Evolutionary conservation across 2,113 vertebrate species (phyloP).

Genomic region (Chloropsis hardwickii): DNA sequence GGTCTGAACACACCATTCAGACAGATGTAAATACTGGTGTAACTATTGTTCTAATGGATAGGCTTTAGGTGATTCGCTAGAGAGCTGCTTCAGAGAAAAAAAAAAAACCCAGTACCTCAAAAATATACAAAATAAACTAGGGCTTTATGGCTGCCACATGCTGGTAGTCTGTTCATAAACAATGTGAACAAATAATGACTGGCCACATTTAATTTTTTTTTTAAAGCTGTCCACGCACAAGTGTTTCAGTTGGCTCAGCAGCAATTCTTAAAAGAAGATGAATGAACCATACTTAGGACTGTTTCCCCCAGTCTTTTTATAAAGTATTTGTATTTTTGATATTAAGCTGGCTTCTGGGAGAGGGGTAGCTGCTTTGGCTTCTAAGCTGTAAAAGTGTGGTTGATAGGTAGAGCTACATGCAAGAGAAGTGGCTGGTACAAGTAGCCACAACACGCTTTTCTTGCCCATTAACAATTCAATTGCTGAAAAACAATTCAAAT

Average conservation of each 20-base stretch:
- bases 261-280: background rate
- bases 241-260: background rate
- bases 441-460: background rate
- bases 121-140: conserved; percentile 34
- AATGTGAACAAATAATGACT: conserved; percentile 53
- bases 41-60: conserved; percentile 42
- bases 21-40: conserved; percentile 22
- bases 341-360: background rate
- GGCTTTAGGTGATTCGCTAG: conserved; percentile 58
- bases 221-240: conserved; percentile 44
- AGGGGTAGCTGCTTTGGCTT: background rate
- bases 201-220: conserved; percentile 6
- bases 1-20: background rate
- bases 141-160: conserved; percentile 50
- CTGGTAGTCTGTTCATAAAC: conserved; percentile 47
- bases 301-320: background rate
- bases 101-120: conserved; percentile 75
- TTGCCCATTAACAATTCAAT: background rate
- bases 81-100: conserved; percentile 67
- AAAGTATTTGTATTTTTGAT: background rate
- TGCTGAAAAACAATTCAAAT: background rate
- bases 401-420: background rate
- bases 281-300: background rate
- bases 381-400: background rate
- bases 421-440: background rate